Percentiles rank a stretch among this genome's conserved stretches.
phyloP scores from a whole-genome alignment of 2,888 invertebrate genomes.

The Oasisia sp. region DNA sequence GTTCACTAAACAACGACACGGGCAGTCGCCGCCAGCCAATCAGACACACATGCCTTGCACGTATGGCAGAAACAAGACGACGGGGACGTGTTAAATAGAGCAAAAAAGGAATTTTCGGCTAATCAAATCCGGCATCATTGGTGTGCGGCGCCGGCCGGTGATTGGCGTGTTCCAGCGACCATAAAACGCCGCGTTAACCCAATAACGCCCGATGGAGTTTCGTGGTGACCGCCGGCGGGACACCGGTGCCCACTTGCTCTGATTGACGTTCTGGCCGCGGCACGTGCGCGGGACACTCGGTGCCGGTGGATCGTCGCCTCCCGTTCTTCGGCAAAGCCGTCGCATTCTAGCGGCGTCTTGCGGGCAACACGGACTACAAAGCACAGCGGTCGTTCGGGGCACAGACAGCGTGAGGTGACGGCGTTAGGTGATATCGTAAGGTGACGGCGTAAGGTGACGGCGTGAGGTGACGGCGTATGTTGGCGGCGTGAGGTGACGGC shows the following conservation, averaged over 20 bases:
- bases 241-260: background rate
- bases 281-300: background rate
- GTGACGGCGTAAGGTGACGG: too few species aligned
- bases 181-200: background rate
- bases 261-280: background rate
- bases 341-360: background rate
- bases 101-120: background rate
- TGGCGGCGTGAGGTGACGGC: too few species aligned
- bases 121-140: background rate
- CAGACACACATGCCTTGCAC: background rate
- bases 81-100: background rate
- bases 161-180: background rate
- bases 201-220: background rate
- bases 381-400: background rate
- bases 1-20: background rate
- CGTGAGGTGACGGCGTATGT: too few species aligned
- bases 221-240: background rate
- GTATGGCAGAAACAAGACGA: background rate
- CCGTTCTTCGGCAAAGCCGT: background rate
- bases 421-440: too few species aligned
- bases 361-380: background rate
- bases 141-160: background rate
- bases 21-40: background rate
- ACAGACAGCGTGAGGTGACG: background rate
- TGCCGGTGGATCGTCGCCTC: background rate